Base-by-base conservation (phyloP, 2,888 invertebrate genomes). In the Dendrolimus houi region DNA sequence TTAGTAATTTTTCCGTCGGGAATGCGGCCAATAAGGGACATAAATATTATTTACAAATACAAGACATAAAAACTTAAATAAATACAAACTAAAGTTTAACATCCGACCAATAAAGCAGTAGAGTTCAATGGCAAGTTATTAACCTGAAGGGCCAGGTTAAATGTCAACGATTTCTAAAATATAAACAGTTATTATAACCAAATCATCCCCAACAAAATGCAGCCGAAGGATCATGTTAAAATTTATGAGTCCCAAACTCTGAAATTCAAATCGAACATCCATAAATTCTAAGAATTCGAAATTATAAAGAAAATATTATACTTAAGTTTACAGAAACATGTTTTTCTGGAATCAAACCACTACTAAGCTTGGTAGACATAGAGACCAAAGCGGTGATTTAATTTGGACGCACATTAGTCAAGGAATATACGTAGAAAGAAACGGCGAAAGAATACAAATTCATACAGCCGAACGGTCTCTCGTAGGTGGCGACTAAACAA, bases 141-240 rank as follows among this genome's bases (percentile, higher is more conserved):
- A 72, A 77, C 76, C 73, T 55, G 54, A 58, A 62, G 61, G 65
- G 66, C 61, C 67, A 69, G 69, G 68, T 65, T 68, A 70, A 70
- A 65, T 64, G 70, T 74, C 70, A 75, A 65, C 64, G 67, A 61
- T 65, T 69, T 64, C 63, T 68, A 68, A 62, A 62, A 61, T 63
- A 64, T 65, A 61, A 62, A 58, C 59, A 62, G 59, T 66, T 54
- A 65, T 60, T 61, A 63, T 69, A 71, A 69, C 61, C 62, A 68
- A 70, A 70, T 68, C 61, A 68, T 68, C 62, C 53, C 60, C 59
- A 60, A 64, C 65, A 64, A 64, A 67, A 66, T 67, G 67, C 61
- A 69, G 72, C 67, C 71, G 61, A 72, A 71, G 72, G 70, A 72
- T 70, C 68, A 68, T 58, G 75, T 79, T 65, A 70, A 75, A 75